A percentile compares a stretch with the other conserved stretches of the same genome.
These are phyloP conservation scores for Clarias laeviceps DNA, from an alignment of 2,797 vertebrate genomes.

Conservation along the genomic window DNA sequence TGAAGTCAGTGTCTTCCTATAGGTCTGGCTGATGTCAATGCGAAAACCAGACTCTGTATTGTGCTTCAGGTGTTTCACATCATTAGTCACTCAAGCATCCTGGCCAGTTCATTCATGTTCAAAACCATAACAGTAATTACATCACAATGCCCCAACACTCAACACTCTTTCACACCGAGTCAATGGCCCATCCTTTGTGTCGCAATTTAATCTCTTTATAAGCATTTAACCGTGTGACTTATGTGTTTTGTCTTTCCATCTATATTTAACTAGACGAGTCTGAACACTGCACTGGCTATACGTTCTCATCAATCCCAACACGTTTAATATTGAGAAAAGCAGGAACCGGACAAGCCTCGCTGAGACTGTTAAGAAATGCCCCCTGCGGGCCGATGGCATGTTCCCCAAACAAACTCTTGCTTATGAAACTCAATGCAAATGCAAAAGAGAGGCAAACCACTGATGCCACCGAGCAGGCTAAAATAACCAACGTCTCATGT, in stretches of 20 bases:
- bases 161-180: not conserved
- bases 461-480: not conserved
- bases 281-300: conserved; percentile 25
- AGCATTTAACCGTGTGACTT: not conserved
- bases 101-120: conserved; percentile 13
- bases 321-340: not conserved
- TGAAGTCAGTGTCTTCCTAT: not conserved
- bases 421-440: conserved; percentile 4
- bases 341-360: not conserved
- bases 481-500: not conserved
- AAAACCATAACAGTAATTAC: not conserved
- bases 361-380: conserved; percentile 13
- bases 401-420: conserved; percentile 4
- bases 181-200: conserved; percentile 22
- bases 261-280: conserved; percentile 31
- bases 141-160: not conserved
- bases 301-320: conserved; percentile 1
- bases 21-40: not conserved
- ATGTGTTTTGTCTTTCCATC: not conserved
- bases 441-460: not conserved
- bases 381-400: not conserved
- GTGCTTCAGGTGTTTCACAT: not conserved
- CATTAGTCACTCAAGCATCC: not conserved
- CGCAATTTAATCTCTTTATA: conserved; percentile 20
- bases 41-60: not conserved